Base-by-base conservation (phyloP, 2,888 invertebrate genomes). In the Melitaea athalia region DNA sequence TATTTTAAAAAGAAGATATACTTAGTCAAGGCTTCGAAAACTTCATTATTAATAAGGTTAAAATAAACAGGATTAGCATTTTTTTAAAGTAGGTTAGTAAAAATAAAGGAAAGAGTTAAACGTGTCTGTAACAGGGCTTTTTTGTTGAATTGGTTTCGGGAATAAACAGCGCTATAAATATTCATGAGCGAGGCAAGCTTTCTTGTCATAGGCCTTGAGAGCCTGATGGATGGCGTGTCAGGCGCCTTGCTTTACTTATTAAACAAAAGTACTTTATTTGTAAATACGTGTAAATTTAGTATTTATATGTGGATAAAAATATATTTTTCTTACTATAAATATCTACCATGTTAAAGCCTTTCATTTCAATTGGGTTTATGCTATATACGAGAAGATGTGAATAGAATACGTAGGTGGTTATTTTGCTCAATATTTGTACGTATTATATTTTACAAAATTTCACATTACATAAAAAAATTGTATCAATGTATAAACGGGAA, bases 141-240 rank as follows among this genome's bases (percentile, higher is more conserved):
- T 72, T 67, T 53, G 38, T 61, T 60, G 59, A 68, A 61, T 63
- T 57, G 64, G 63, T 64, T 70, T 69, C 68, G 73, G 78, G 79
- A 81, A 87, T 87, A 88, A 86, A 85, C 85, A 85, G 78, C 73
- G 80, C 77, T 81, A 86, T 90, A 88, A 89, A 91, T 91, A 90
- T 90, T 88, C 89, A 91, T 90, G 83, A 89, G 82, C 76, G 78
- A 81, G 84, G 85, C 87, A 88, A 88, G 88, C 88, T 88, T 86
- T 85, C 87, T 88, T 89, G 89, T 90, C 88, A 86, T 86, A 87
- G 86, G 81, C 85, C 87, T 82, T 81, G 85, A 83, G 84, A 85
- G 83, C 82, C 82, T 91, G 91, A 91, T 89, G 86, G 89, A 91
- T 91, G 84, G 87, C 78, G 77, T 77, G 81, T 79, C 81, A 81